phyloP scores from a whole-genome alignment of 2,888 invertebrate genomes.

The Thyatira batis region DNA sequence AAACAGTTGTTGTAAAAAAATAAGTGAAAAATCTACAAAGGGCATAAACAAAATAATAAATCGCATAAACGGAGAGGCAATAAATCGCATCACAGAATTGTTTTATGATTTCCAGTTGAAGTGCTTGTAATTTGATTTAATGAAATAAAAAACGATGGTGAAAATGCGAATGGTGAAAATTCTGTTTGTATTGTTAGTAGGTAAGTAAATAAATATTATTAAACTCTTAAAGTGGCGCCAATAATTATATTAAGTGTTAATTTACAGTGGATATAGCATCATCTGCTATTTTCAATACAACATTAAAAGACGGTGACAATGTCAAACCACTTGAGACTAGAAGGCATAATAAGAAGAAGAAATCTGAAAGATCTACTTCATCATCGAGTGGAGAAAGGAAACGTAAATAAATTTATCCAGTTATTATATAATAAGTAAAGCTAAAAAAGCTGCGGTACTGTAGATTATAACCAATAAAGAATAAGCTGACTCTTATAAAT shows the following conservation, averaged over 20 bases:
- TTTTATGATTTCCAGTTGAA: conserved; percentile 6
- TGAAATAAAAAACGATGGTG: conserved; percentile 11
- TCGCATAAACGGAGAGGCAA: conserved; percentile 9
- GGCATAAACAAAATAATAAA: conserved; percentile 13
- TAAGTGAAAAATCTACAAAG: not conserved
- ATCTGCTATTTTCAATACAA: not conserved
- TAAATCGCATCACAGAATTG: conserved; percentile 1
- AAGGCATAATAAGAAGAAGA: conserved; percentile 10
- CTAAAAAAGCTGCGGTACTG: not conserved
- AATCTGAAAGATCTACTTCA: conserved; percentile 30
- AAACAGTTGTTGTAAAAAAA: not conserved
- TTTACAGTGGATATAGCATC: conserved; percentile 1
- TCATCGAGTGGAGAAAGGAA: conserved; percentile 28
- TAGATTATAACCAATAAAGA: not conserved
- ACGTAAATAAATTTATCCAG: not conserved
- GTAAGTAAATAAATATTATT: conserved; percentile 1
- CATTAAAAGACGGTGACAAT: conserved; percentile 1
- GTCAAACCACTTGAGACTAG: conserved; percentile 2
- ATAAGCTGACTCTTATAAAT: too few relatives aligned
- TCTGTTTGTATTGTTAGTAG: not conserved
- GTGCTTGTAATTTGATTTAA: not conserved
- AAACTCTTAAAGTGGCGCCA: not conserved
- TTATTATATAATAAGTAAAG: not conserved
- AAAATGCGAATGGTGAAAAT: not conserved
- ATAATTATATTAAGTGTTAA: conserved; percentile 1